Percentiles rank a stretch among this genome's conserved stretches.
Evolutionary conservation across 2,113 vertebrate species (phyloP).

Genomic region (Grammomys dolichurus): DNA sequence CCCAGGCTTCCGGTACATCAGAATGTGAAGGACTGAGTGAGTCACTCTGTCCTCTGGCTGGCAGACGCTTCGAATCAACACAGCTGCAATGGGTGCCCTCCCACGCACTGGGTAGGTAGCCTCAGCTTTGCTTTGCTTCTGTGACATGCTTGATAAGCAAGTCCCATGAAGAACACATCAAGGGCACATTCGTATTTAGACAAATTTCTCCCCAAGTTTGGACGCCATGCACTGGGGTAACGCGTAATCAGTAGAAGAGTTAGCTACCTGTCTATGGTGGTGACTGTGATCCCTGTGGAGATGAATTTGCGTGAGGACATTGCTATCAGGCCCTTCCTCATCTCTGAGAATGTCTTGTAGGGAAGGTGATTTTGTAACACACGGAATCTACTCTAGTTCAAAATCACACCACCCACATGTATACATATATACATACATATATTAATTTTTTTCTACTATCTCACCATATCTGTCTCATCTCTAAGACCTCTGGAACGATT

Average conservation of each 20-base stretch:
- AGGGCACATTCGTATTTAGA: conserved; percentile 10
- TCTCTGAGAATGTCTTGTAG: neutral
- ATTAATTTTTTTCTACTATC: neutral
- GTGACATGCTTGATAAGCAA: neutral
- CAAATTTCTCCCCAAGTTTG: neutral
- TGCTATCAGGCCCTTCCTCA: neutral
- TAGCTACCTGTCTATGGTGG: neutral
- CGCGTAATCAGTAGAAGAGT: conserved; percentile 10
- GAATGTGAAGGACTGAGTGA: neutral
- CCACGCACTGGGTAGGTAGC: neutral
- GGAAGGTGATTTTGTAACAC: neutral
- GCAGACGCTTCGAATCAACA: neutral
- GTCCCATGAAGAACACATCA: neutral
- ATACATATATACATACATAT: neutral
- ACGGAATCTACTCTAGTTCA: neutral
- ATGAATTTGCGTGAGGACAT: neutral
- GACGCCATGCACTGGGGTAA: neutral
- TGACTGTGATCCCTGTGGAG: neutral
- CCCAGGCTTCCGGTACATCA: neutral
- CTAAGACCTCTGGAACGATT: neutral
- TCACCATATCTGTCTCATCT: neutral
- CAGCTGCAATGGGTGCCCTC: neutral
- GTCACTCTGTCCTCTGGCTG: neutral
- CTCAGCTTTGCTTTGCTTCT: neutral
- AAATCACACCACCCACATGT: neutral